Percentiles rank a stretch among this genome's conserved stretches.
phyloP scores from a whole-genome alignment of 2,888 invertebrate genomes.

The Siphonodentalium dalli region DNA sequence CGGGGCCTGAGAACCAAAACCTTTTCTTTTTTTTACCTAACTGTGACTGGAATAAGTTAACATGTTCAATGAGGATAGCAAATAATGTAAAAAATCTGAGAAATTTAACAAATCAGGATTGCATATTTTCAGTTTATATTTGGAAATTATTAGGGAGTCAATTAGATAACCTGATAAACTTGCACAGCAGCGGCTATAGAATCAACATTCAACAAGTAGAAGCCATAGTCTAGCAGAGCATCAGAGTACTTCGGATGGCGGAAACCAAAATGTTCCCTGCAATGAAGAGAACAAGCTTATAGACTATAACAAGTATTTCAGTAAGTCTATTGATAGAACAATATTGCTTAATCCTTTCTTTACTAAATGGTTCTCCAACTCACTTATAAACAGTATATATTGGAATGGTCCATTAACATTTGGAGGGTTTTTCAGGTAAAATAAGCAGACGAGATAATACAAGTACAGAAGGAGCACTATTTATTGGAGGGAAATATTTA shows the following conservation, averaged over 20 bases:
- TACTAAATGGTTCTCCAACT: too few relatives aligned
- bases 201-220: slow-evolving; percentile 88
- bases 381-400: too few relatives aligned
- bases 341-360: too few relatives aligned
- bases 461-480: too few relatives aligned
- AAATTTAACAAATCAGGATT: background rate
- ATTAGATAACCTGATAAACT: slow-evolving; percentile 75
- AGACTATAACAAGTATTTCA: too few relatives aligned
- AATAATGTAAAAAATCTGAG: background rate
- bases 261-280: slow-evolving; percentile 67
- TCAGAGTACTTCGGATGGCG: slow-evolving; percentile 85
- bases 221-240: slow-evolving; percentile 86
- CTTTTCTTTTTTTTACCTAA: background rate
- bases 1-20: too few relatives aligned
- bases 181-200: slow-evolving; percentile 83
- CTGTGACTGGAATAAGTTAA: background rate
- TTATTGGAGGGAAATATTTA: too few relatives aligned
- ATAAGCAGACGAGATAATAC: too few relatives aligned
- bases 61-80: background rate
- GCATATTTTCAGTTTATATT: background rate
- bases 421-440: too few relatives aligned
- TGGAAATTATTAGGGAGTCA: background rate
- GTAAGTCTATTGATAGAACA: too few relatives aligned
- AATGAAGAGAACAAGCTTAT: slow-evolving; percentile 18
- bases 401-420: too few relatives aligned